Evolutionary conservation across 2,113 vertebrate genomes (phyloP).

Genomic region (Herpetotheres cachinnans): DNA sequence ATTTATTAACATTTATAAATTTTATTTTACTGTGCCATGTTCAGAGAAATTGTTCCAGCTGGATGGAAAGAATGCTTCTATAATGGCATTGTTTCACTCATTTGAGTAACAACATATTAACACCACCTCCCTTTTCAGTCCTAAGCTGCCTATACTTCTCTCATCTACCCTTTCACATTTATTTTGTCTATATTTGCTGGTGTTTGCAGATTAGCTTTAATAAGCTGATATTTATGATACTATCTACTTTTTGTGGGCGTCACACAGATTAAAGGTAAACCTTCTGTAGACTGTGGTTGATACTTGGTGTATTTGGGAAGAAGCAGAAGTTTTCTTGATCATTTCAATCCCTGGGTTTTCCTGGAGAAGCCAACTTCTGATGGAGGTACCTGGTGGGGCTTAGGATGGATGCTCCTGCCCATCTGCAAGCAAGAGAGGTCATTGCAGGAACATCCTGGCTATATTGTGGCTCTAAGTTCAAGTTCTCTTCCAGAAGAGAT

Average conservation of each 20-base stretch:
- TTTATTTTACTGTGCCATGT: conserved; percentile 44
- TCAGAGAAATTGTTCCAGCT: conserved; percentile 1
- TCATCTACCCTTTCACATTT: neutral
- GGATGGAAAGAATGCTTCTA: neutral
- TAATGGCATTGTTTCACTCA: neutral
- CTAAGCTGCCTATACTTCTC: neutral
- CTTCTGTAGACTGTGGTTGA: neutral
- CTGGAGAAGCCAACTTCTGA: fast-evolving
- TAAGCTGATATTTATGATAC: neutral
- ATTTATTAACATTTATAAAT: conserved; percentile 72
- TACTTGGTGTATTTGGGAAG: neutral
- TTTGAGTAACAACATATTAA: neutral
- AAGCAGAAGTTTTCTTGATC: neutral
- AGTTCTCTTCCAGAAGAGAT: neutral
- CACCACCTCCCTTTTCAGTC: neutral
- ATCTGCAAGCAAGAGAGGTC: too few relatives aligned
- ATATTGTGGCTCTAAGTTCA: neutral
- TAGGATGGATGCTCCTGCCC: neutral
- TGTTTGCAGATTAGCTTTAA: neutral
- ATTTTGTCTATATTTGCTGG: neutral
- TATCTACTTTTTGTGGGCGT: neutral
- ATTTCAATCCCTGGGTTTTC: neutral
- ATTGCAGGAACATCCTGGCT: neutral
- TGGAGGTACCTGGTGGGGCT: neutral
- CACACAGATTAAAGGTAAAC: neutral